phyloP scores from a whole-genome alignment of 1,140 invertebrate species.

The Drosophila tropicalis region DNA sequence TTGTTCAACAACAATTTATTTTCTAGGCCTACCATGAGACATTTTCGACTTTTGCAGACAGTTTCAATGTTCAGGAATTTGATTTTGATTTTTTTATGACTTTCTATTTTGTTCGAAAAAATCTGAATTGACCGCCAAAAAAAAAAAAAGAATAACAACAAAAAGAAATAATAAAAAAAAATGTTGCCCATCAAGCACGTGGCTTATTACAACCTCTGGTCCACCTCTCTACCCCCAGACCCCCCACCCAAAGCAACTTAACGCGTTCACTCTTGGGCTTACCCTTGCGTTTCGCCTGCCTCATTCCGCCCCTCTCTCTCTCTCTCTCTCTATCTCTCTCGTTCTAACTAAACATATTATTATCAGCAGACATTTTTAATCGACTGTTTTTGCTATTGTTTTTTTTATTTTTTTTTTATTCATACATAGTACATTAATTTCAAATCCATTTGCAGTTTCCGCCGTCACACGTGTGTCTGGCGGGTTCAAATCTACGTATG shows the following conservation, averaged over 20 bases:
- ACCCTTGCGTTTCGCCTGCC: neutral
- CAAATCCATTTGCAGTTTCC: constrained; percentile 8
- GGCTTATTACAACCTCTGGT: neutral
- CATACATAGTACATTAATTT: constrained; percentile 1
- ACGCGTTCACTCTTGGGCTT: neutral
- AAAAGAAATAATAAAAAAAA: constrained; percentile 6
- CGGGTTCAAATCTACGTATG: constrained; percentile 1
- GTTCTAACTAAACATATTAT: constrained; percentile 1
- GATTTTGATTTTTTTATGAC: constrained; percentile 21
- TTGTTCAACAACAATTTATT: constrained; percentile 19
- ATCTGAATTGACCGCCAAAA: constrained; percentile 60
- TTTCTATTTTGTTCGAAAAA: constrained; percentile 35
- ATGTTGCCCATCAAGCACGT: neutral
- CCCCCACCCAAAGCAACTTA: neutral
- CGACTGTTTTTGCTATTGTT: constrained; percentile 1
- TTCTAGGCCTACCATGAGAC: constrained; percentile 24
- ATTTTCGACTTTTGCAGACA: constrained; percentile 15
- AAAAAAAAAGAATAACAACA: neutral
- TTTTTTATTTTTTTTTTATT: neutral
- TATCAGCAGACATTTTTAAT: constrained; percentile 13
- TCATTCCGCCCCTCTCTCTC: too few species aligned
- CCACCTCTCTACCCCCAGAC: neutral
- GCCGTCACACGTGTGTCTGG: constrained; percentile 7
- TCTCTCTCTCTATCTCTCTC: too few species aligned
- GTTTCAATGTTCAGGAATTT: constrained; percentile 26